Conservation (phyloP, 2,888 invertebrate species). For the Archips crataeganus region DNA sequence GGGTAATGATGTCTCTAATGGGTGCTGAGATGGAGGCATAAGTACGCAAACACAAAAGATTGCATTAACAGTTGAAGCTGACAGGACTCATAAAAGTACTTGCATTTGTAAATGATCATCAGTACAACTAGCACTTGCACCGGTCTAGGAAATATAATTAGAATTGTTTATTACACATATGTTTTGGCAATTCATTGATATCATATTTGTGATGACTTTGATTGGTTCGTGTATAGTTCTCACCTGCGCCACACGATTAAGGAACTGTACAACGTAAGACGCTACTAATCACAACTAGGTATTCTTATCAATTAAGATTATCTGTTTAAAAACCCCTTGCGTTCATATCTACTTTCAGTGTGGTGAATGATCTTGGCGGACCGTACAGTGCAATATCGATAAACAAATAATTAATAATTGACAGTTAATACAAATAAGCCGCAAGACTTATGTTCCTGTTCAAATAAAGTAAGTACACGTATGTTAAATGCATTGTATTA, state of each 20-base stretch:
- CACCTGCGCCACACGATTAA: constrained; percentile 2
- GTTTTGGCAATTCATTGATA: not conserved
- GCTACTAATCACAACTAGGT: constrained; percentile 69
- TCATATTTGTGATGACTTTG: not conserved
- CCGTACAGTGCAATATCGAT: constrained; percentile 46
- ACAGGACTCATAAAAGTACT: constrained; percentile 2
- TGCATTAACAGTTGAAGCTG: not conserved
- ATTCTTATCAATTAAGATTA: constrained; percentile 80
- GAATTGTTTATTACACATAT: not conserved
- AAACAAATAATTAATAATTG: constrained; percentile 27
- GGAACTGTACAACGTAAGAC: constrained; percentile 52
- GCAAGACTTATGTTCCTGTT: constrained; percentile 12
- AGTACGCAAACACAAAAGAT: not conserved
- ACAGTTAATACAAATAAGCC: constrained; percentile 10
- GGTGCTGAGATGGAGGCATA: not conserved
- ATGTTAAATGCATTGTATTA: constrained; percentile 18
- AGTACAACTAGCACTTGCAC: not conserved
- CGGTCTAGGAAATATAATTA: not conserved
- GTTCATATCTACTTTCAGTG: constrained; percentile 75
- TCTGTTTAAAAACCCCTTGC: constrained; percentile 77
- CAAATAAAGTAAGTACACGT: constrained; percentile 22
- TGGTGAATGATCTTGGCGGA: constrained; percentile 56
- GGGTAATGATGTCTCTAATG: not conserved
- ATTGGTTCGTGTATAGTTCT: not conserved
- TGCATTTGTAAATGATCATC: not conserved